Evolutionary conservation across 2,113 vertebrate species (phyloP).

Genomic region (Bujurquina vittata): DNA sequence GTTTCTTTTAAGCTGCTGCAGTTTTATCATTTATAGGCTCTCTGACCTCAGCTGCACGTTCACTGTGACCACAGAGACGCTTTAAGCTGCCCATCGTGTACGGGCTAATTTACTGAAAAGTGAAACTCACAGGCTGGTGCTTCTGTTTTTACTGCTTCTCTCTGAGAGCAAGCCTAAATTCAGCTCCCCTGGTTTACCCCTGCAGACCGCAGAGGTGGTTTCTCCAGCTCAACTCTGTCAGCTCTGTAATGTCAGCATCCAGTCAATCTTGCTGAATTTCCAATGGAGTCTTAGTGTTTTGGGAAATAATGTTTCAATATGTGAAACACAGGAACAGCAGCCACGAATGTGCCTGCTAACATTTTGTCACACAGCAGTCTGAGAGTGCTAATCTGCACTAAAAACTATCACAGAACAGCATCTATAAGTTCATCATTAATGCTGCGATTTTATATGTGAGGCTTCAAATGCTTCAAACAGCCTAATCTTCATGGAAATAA

Average conservation of each 20-base stretch:
- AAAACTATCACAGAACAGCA: not conserved
- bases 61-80: conserved; percentile 1
- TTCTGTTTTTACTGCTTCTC: not conserved
- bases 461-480: not conserved
- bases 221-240: not conserved
- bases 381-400: not conserved
- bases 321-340: not conserved
- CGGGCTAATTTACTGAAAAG: not conserved
- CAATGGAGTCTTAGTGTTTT: not conserved
- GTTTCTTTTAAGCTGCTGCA: conserved; percentile 1
- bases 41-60: not conserved
- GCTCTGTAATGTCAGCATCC: not conserved
- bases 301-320: not conserved
- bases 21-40: not conserved
- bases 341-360: not conserved
- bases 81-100: not conserved
- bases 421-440: not conserved
- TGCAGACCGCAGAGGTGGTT: not conserved
- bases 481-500: not conserved
- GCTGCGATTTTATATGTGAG: not conserved
- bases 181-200: not conserved
- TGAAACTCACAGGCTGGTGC: not conserved
- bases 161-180: not conserved
- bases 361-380: not conserved
- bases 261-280: not conserved